These are phyloP conservation scores for Crambe crambe DNA, from an alignment of 37 sponge, comb jelly and placozoan genomes.

Conservation along the genomic window DNA sequence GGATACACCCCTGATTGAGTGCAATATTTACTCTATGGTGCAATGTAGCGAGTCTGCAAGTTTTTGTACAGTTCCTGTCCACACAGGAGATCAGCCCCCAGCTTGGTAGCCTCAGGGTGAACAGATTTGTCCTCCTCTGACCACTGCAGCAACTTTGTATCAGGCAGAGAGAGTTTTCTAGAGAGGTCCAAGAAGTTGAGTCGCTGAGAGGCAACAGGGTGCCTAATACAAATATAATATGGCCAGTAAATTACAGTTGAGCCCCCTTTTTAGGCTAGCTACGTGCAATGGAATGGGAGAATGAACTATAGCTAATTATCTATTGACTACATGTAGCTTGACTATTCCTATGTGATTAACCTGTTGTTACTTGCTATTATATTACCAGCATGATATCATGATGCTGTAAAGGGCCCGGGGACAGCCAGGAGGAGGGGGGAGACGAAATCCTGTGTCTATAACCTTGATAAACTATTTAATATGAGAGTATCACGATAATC, in stretches of 20 bases:
- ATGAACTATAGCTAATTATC: no score
- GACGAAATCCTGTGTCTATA: background rate
- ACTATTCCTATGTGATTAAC: no score
- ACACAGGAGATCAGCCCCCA: slow-evolving; percentile 37
- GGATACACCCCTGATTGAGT: no score
- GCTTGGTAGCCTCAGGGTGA: slow-evolving; percentile 17
- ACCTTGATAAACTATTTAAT: background rate
- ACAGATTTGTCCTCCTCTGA: slow-evolving; percentile 28
- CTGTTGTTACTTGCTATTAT: no score
- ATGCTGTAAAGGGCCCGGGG: slow-evolving; percentile 7
- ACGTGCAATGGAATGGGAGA: no score
- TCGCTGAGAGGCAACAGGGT: slow-evolving; percentile 12
- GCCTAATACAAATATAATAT: slow-evolving; percentile 12
- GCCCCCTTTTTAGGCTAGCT: no score
- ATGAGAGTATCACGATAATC: no score
- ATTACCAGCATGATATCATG: slow-evolving; percentile 8
- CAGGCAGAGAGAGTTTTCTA: slow-evolving; percentile 25
- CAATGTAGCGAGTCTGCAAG: slow-evolving; percentile 13
- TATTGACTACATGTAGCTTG: no score
- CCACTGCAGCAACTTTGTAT: slow-evolving; percentile 41
- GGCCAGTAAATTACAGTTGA: background rate
- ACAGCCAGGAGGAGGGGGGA: slow-evolving; percentile 8
- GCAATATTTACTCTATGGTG: no score
- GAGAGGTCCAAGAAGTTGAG: slow-evolving; percentile 8
- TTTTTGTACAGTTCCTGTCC: slow-evolving; percentile 29